phyloP scores from a whole-genome alignment of 1,140 invertebrate species.

The Procambarus virginalis region DNA sequence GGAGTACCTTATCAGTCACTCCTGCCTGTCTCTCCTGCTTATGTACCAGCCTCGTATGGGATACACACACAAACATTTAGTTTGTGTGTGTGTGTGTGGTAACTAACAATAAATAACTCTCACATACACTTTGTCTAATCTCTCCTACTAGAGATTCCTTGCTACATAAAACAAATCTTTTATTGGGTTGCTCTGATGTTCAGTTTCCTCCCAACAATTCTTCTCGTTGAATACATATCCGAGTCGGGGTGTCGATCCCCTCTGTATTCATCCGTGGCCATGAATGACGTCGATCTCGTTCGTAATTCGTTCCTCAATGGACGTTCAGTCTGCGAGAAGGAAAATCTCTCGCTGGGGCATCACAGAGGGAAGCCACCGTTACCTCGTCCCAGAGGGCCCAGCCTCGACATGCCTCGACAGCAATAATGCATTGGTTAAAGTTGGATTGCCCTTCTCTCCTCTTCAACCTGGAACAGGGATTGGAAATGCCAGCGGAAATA shows the following conservation, averaged over 20 bases:
- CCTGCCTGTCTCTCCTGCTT: too few species aligned
- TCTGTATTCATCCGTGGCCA: background rate
- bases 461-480: background rate
- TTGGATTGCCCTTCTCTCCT: background rate
- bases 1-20: too few species aligned
- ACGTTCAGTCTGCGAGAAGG: background rate
- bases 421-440: conserved; percentile 1
- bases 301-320: background rate
- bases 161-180: too few species aligned
- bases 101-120: too few species aligned
- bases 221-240: too few species aligned
- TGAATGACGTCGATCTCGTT: background rate
- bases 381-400: background rate
- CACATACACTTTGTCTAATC: too few species aligned
- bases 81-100: too few species aligned
- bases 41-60: too few species aligned
- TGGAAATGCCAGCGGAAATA: background rate
- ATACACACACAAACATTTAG: too few species aligned
- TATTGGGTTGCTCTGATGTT: too few species aligned
- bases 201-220: too few species aligned
- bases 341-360: background rate
- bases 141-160: too few species aligned
- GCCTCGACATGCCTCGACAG: background rate
- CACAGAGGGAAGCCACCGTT: background rate
- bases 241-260: background rate